Evolutionary conservation across 2,888 invertebrate genomes (phyloP).

Genomic region (Aleiodes leptofemur): DNA sequence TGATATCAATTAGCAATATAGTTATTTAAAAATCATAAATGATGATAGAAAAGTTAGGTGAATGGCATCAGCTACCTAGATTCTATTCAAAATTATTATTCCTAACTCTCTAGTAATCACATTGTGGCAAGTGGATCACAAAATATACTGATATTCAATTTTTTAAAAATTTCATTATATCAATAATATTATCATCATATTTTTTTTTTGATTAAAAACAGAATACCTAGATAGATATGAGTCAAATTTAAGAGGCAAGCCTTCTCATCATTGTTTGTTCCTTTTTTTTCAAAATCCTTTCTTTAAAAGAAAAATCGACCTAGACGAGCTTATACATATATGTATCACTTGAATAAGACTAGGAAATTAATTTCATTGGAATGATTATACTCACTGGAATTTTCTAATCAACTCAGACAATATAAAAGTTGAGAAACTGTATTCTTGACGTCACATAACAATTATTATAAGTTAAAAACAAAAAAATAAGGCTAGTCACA

Average conservation of each 20-base stretch:
- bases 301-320: too few relatives aligned
- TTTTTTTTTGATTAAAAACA: too few relatives aligned
- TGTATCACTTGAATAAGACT: conserved; percentile 70
- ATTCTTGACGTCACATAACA: too few relatives aligned
- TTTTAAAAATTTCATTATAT: conserved; percentile 17
- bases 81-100: conserved; percentile 63
- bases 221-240: not conserved
- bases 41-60: conserved; percentile 62
- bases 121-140: conserved; percentile 61
- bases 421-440: not conserved
- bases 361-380: conserved; percentile 67
- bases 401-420: conserved; percentile 15
- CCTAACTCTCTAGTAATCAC: conserved; percentile 70
- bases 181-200: conserved; percentile 36
- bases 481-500: not conserved
- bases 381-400: conserved; percentile 47
- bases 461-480: not conserved
- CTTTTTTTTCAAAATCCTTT: too few relatives aligned
- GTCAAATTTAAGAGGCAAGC: conserved; percentile 63
- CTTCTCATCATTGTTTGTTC: conserved; percentile 51
- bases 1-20: conserved; percentile 49
- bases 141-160: conserved; percentile 30
- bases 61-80: conserved; percentile 62
- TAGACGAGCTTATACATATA: conserved; percentile 46
- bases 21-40: conserved; percentile 60